These are phyloP conservation scores for Salminus brasiliensis DNA, from an alignment of 2,113 vertebrate species.

Conservation along the genomic window DNA sequence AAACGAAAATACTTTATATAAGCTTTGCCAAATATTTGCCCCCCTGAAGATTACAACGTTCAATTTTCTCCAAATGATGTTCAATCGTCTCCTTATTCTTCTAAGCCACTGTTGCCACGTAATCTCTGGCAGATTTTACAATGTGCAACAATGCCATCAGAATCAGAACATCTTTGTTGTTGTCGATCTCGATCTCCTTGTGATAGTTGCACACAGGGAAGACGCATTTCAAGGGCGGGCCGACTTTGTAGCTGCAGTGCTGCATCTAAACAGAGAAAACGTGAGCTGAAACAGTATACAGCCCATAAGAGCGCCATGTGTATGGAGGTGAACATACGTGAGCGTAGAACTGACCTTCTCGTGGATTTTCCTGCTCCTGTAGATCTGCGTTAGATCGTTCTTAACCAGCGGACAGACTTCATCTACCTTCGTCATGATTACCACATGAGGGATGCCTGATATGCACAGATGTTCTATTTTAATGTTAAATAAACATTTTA, in stretches of 20 bases:
- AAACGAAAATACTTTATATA: no score
- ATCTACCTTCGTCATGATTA: conserved; percentile 47
- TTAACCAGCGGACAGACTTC: conserved; percentile 9
- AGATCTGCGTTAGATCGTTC: neutral
- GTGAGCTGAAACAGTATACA: neutral
- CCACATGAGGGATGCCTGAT: conserved; percentile 45
- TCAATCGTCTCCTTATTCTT: no score
- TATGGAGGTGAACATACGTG: neutral
- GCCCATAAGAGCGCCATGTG: no score
- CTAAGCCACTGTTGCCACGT: neutral
- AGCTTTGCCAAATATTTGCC: no score
- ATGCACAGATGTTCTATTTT: no score
- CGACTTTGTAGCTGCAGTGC: neutral
- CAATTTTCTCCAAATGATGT: no score
- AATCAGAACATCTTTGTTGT: conserved; percentile 16
- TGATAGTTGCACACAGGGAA: conserved; percentile 46
- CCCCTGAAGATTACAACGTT: no score
- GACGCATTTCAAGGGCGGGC: conserved; percentile 14
- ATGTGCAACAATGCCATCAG: conserved; percentile 22
- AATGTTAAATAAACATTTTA: no score
- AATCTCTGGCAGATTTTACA: conserved; percentile 1
- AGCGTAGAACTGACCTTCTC: conserved; percentile 23
- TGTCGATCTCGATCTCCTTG: conserved; percentile 2
- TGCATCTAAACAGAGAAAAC: conserved; percentile 14
- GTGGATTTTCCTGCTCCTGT: conserved; percentile 32